Base-by-base conservation (phyloP, 2,888 invertebrate genomes). In the Lapara coniferarum region DNA sequence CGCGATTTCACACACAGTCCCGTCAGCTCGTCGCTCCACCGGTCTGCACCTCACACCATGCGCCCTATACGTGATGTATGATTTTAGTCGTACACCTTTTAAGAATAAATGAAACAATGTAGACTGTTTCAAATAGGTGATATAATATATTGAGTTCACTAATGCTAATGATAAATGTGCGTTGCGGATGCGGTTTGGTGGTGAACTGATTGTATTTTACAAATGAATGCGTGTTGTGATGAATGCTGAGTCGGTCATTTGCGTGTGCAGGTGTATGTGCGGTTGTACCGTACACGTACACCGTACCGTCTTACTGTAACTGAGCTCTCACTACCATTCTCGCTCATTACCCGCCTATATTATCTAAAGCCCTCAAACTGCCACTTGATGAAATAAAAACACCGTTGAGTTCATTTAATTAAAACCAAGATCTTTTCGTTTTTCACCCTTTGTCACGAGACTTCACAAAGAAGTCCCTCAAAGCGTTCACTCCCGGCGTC, bases 331-430 rank as follows among this genome's bases (percentile, higher is more conserved):
- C 19, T 55, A 10, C 19, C 16, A 46, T 14, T 4, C 12, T 5
- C 14, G 51, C 25, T 56, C 25, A 56, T 25, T 59, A 14, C 16
- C 4, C 10, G 10, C 7, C 25, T 19, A 51, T 51, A 10, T 55
- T n/a, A 14, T 56, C 16, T 13, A 19, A 53, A 56, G 5, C 10
- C 19, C 6, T 30, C 13, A 56, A 67, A 56, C n/a, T 30, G 67
- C 13, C 55, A 19, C 19, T 67, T 56, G 66, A 66, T 53, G 10
- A 16, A 67, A 67, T 19, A 46, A 16, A 44, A 55, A 56, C 46
- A 56, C 19, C 19, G 66, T 16, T 52, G 16, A 66, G 68, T 68
- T 68, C 52, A 69, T 69, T 69, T 59, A 46, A 53, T 69, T 69
- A 69, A 63, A 53, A 63, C 19, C 37, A 44, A 67, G 53, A 69